These are phyloP conservation scores for Neopipo cinnamomea DNA, from an alignment of 2,113 vertebrate genomes.

Conservation along the genomic window DNA sequence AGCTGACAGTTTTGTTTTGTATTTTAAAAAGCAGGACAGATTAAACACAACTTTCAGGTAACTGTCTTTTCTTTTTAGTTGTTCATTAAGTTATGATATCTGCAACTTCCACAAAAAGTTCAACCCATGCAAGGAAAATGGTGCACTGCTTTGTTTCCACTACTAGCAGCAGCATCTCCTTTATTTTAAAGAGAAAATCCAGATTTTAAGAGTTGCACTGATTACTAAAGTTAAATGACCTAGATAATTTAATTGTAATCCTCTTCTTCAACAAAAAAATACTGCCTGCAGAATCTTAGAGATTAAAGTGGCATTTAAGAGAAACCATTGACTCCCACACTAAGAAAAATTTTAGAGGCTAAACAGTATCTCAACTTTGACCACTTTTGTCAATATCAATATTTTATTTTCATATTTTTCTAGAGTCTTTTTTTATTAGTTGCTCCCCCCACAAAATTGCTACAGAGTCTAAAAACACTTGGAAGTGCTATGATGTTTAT, in stretches of 20 bases:
- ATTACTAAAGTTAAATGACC: conserved; percentile 11
- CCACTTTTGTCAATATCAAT: neutral
- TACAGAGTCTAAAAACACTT: neutral
- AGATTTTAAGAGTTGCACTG: neutral
- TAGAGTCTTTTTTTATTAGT: neutral
- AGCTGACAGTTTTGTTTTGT: neutral
- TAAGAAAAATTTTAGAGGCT: neutral
- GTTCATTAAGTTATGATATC: neutral
- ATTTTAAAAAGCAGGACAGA: neutral
- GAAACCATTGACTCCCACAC: neutral
- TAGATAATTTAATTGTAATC: conserved; percentile 10
- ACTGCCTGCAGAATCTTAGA: neutral
- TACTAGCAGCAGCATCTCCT: neutral
- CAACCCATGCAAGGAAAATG: neutral
- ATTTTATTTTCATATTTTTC: neutral
- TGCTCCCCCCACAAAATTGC: neutral
- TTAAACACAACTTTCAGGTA: neutral
- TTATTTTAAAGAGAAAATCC: neutral
- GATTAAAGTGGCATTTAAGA: conserved; percentile 3
- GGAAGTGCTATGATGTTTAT: neutral
- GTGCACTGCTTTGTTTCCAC: neutral
- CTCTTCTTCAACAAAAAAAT: neutral
- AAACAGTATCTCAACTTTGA: neutral
- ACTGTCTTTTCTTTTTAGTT: neutral
- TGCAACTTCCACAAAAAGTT: neutral